Evolutionary conservation across 2,888 invertebrate species (phyloP), one percentile per base, ranked within the genome.

Genomic region (Neoascia interrupta): DNA sequence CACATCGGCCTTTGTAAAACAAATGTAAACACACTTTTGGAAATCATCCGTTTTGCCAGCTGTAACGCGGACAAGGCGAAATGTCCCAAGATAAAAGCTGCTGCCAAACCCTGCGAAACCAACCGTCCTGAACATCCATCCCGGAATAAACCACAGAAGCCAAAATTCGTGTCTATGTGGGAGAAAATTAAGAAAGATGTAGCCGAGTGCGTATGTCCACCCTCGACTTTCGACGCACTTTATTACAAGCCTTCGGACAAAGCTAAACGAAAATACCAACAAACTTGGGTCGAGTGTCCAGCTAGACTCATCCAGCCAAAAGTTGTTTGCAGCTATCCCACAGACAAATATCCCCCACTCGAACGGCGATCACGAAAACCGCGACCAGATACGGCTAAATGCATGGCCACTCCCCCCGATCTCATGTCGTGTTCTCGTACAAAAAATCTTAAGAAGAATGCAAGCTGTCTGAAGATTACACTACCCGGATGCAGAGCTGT

Each of bases 241-340:
- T 86, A 86, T 41, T 87, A 86, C 11, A 82, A 84, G 2, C 83
- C 83, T 4, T 85, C 84, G 0, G 85, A 87, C 39, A 86, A 87
- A 68, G 80, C 83, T 0, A 85, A 83, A n/a, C 84, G 85, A 0
- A 81, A 75, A 31, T 87, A 87, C 56, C 85, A 84, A 81, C 88
- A 86, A 49, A 87, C 88, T 2, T 87, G 87, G 87, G 83, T 85
- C 0, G 73, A 83, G 10, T 88, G 88, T 28, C 86, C 88, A 0
- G 80, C 84, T 0, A 16, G 84, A n/a, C 10, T 66, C 23, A 81
- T 84, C 0, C 84, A 82, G 8, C 82, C 83, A 13, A 84, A 84
- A 31, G 56, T 85, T 16, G 68, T 84, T 0, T 87, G 88, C 51
- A 58, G 74, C 31, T 54, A 23, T 19, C 63, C 58, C 0, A 18